These are phyloP conservation scores for Thaleichthys pacificus DNA, from an alignment of 2,797 vertebrate species.

Conservation along the genomic window DNA sequence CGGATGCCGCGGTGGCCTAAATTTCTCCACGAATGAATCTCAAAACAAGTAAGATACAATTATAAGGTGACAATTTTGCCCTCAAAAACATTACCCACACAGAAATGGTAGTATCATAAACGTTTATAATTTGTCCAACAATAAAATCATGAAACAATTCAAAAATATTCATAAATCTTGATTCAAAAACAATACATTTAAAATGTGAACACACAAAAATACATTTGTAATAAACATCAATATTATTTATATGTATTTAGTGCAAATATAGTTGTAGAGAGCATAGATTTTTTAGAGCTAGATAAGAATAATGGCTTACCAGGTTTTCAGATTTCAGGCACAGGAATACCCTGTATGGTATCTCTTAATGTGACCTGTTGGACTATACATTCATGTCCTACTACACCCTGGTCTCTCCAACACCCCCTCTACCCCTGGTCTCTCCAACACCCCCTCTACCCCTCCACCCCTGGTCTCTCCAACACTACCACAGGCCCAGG, in stretches of 20 bases:
- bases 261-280: slow-evolving; percentile 25
- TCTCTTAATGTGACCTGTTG: too few relatives aligned
- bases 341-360: background rate
- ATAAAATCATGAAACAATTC: background rate
- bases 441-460: too few relatives aligned
- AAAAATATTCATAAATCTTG: background rate
- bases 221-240: too few relatives aligned
- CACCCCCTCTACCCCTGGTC: too few relatives aligned
- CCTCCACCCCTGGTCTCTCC: too few relatives aligned
- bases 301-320: background rate
- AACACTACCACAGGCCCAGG: too few relatives aligned
- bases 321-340: background rate
- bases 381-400: too few relatives aligned
- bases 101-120: background rate
- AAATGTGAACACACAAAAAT: slow-evolving; percentile 7
- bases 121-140: background rate
- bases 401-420: too few relatives aligned
- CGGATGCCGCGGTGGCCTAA: too few relatives aligned
- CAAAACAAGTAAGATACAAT: too few relatives aligned
- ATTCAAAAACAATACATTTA: background rate
- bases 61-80: too few relatives aligned
- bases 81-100: background rate
- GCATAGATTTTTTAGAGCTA: slow-evolving; percentile 18
- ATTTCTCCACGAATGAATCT: too few relatives aligned
- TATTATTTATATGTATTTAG: background rate